Conservation (phyloP, 2,797 vertebrate genomes). For the Fratercula arctica region DNA sequence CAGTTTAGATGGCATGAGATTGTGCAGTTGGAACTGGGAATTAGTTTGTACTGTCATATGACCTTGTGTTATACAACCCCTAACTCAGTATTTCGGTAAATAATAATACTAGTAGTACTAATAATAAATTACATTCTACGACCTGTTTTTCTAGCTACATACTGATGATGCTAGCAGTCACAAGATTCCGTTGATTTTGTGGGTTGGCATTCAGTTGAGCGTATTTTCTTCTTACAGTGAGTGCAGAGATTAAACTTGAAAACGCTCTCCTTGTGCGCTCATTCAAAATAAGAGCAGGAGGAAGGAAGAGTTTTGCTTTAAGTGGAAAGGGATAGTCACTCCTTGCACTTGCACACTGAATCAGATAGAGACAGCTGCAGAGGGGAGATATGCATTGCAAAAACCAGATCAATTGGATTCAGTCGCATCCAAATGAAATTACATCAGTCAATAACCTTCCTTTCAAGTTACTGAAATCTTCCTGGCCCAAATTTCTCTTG, state of each 20-base stretch:
- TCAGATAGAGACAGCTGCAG: conserved; percentile 77
- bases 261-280: background rate
- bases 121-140: background rate
- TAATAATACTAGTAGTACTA: background rate
- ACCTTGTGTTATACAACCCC: background rate
- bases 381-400: conserved; percentile 80
- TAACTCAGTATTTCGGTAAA: background rate
- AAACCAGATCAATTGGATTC: conserved; percentile 82
- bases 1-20: background rate
- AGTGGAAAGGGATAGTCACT: conserved; percentile 34
- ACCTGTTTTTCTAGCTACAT: background rate
- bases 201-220: background rate
- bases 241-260: conserved; percentile 13
- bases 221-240: background rate
- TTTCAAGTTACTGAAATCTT: conserved; percentile 86
- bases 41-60: background rate
- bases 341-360: conserved; percentile 74
- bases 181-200: background rate
- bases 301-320: conserved; percentile 40
- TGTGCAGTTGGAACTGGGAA: background rate
- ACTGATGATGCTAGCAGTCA: background rate
- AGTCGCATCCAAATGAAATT: conserved; percentile 83
- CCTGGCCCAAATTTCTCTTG: conserved; percentile 54
- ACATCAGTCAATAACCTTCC: conserved; percentile 84
- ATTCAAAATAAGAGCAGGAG: conserved; percentile 22